These are phyloP conservation scores for Isurus oxyrinchus DNA, from an alignment of 2,113 vertebrate genomes.

Conservation along the genomic window DNA sequence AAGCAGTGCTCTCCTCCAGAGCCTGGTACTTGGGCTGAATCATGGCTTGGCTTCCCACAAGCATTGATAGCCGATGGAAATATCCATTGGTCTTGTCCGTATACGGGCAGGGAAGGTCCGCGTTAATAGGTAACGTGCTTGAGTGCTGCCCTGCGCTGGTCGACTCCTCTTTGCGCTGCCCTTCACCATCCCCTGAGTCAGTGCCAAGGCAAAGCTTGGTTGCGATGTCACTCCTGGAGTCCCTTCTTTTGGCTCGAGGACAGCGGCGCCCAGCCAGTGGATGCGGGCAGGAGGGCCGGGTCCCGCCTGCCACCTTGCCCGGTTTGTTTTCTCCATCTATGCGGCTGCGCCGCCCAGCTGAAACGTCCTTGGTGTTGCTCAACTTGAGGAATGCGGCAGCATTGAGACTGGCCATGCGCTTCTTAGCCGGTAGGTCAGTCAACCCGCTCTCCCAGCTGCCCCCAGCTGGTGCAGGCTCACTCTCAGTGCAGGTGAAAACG, in stretches of 20 bases:
- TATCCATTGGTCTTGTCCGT: constrained; percentile 48
- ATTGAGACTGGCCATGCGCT: constrained; percentile 88
- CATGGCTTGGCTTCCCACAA: constrained; percentile 14
- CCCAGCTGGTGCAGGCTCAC: constrained; percentile 40
- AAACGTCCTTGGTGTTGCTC: constrained; percentile 69
- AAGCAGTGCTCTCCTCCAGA: background rate
- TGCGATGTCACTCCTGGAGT: background rate
- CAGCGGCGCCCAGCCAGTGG: background rate
- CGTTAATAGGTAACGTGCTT: background rate
- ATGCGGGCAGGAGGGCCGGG: background rate
- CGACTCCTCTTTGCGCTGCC: background rate
- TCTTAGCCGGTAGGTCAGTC: constrained; percentile 66
- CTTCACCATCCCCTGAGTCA: background rate
- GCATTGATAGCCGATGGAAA: background rate
- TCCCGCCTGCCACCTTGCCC: background rate
- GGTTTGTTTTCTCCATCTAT: constrained; percentile 48
- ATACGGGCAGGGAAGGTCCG: constrained; percentile 45
- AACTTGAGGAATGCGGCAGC: constrained; percentile 87
- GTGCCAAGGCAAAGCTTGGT: background rate
- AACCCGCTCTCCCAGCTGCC: constrained; percentile 44
- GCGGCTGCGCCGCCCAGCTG: constrained; percentile 54
- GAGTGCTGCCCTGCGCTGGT: background rate
- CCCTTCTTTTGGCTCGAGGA: background rate
- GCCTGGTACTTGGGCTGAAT: constrained; percentile 13
- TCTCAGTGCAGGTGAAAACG: constrained; percentile 52